Conservation (phyloP, 2,888 invertebrate species). For the Aplocera efformata region DNA sequence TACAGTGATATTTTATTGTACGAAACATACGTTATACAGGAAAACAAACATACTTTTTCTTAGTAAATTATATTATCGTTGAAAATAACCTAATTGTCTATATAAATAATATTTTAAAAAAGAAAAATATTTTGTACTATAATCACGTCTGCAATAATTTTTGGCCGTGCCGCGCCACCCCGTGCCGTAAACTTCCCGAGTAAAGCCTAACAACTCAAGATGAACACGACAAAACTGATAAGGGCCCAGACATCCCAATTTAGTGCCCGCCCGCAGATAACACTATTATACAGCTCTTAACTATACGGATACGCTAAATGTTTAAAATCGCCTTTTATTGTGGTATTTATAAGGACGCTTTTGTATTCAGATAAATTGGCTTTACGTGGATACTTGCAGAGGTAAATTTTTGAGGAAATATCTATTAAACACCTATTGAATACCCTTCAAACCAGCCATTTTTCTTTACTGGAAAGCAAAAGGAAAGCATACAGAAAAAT, state of each 20-base stretch:
- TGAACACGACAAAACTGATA: constrained; percentile 79
- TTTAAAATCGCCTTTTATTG: constrained; percentile 66
- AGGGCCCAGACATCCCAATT: constrained; percentile 76
- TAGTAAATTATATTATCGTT: no score
- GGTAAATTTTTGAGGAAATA: no score
- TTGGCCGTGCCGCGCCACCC: constrained; percentile 51
- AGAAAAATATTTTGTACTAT: constrained; percentile 11
- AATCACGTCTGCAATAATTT: constrained; percentile 44
- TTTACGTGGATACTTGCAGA: no score
- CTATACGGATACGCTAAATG: constrained; percentile 79
- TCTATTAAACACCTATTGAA: no score
- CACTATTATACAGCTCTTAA: constrained; percentile 80
- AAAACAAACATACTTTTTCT: no score
- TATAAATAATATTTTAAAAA: constrained; percentile 7
- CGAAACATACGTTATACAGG: no score
- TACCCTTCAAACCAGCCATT: no score
- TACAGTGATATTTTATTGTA: no score
- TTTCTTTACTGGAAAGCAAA: no score
- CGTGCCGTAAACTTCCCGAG: constrained; percentile 71
- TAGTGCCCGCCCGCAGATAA: constrained; percentile 76
- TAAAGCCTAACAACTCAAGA: constrained; percentile 80
- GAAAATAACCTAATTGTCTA: no score
- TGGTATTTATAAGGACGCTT: constrained; percentile 25
- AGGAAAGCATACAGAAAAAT: no score
- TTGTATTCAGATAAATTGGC: constrained; percentile 38